Conservation (phyloP, 2,113 vertebrate species). For the Boleophthalmus pectinirostris region DNA sequence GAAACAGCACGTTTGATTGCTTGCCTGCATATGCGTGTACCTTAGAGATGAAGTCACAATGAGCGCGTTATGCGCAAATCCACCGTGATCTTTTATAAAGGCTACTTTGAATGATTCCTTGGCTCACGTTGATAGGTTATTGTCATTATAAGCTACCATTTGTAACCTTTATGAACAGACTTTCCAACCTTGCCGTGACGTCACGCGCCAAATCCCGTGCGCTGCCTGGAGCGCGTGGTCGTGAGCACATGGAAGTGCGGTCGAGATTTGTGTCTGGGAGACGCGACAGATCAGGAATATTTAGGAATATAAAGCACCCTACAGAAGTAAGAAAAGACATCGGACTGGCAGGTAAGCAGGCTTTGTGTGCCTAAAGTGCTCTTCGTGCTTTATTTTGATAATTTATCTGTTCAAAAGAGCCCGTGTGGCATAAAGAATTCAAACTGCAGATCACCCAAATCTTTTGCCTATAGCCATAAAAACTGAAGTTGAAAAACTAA, state of each 20-base stretch:
- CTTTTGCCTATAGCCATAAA: not conserved
- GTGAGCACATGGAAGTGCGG: conserved; percentile 77
- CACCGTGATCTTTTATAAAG: not conserved
- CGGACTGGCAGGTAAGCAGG: conserved; percentile 54
- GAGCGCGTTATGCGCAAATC: not conserved
- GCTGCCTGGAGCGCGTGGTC: conserved; percentile 70
- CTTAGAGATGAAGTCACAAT: not conserved
- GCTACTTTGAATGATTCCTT: not conserved
- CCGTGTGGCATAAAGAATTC: not conserved
- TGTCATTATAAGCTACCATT: no score
- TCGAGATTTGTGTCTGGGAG: conserved; percentile 62
- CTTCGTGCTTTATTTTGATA: not conserved
- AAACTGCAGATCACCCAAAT: conserved; percentile 6
- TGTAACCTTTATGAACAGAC: conserved; percentile 5
- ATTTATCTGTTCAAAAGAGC: not conserved
- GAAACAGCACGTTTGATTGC: not conserved
- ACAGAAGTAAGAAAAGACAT: not conserved
- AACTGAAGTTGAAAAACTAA: conserved; percentile 11
- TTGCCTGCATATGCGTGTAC: not conserved
- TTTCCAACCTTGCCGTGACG: conserved; percentile 64
- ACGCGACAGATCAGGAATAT: conserved; percentile 34
- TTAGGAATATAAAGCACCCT: conserved; percentile 53
- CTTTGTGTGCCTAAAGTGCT: not conserved
- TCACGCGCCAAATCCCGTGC: conserved; percentile 66
- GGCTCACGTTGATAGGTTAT: not conserved